Percentiles rank a stretch among this genome's conserved stretches.
These are phyloP conservation scores for Coelogynopora nodosa DNA, from an alignment of 2,888 invertebrate species.

Conservation along the genomic window DNA sequence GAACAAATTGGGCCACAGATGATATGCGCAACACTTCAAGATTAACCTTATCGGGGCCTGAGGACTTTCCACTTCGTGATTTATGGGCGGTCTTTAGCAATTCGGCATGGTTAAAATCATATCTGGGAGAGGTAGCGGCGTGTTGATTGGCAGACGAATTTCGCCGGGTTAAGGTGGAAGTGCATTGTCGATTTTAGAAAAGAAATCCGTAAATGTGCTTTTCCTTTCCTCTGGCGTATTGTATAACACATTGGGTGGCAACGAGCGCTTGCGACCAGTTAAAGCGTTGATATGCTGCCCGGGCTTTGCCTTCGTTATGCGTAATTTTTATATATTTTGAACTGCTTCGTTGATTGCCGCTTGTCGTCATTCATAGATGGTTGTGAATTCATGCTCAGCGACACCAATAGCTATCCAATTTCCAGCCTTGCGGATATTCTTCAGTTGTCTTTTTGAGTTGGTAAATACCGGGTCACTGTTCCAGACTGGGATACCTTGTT, in stretches of 20 bases:
- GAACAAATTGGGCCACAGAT: background rate
- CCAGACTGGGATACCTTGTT: background rate
- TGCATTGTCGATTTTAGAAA: background rate
- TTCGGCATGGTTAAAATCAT: background rate
- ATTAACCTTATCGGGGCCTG: background rate
- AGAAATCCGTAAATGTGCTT: background rate
- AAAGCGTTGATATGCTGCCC: background rate
- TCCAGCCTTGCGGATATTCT: background rate
- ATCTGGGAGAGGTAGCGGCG: background rate
- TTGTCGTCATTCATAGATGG: background rate
- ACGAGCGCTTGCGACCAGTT: background rate
- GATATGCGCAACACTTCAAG: conserved; percentile 20
- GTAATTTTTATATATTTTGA: background rate
- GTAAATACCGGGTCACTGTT: background rate
- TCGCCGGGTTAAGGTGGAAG: background rate
- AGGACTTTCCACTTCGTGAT: conserved; percentile 4
- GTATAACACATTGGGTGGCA: background rate
- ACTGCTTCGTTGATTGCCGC: background rate
- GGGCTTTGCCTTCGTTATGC: background rate
- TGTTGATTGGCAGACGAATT: background rate
- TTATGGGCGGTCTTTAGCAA: conserved; percentile 1
- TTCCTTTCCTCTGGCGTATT: background rate
- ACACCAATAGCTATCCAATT: background rate
- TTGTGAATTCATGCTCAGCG: background rate
- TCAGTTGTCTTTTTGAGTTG: background rate